Percentiles rank a stretch among this genome's conserved stretches.
These are phyloP conservation scores for Macrosoma leucophasiata DNA, from an alignment of 2,888 invertebrate genomes.

Conservation along the genomic window DNA sequence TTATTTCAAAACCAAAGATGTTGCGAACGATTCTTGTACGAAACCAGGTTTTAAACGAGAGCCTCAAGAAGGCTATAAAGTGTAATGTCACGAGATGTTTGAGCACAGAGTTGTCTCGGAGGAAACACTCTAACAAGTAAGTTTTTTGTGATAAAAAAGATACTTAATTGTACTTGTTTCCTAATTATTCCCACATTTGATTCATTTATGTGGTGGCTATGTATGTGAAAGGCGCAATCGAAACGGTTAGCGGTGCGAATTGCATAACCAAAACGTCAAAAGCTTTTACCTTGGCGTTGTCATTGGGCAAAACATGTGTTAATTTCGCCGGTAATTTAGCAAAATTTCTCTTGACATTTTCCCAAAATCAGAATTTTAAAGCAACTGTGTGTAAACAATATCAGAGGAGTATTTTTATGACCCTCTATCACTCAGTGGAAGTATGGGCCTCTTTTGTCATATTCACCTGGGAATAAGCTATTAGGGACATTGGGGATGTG, in stretches of 20 bases:
- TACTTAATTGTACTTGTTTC: neutral
- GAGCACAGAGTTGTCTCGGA: conserved; percentile 77
- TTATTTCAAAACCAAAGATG: conserved; percentile 68
- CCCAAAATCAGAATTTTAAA: conserved; percentile 3
- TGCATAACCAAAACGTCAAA: conserved; percentile 72
- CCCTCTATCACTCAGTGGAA: too few species aligned
- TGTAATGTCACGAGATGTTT: conserved; percentile 76
- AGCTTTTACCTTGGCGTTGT: conserved; percentile 43
- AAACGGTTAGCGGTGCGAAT: conserved; percentile 37
- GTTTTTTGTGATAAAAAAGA: conserved; percentile 35
- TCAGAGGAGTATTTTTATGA: too few species aligned
- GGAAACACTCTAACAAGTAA: conserved; percentile 77
- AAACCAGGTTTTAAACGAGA: conserved; percentile 79
- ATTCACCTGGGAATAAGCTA: too few species aligned
- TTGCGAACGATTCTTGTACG: conserved; percentile 83
- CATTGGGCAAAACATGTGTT: conserved; percentile 26
- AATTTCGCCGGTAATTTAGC: conserved; percentile 4
- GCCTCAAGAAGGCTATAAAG: conserved; percentile 76
- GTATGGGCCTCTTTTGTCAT: too few species aligned
- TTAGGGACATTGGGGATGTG: too few species aligned
- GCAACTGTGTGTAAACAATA: too few species aligned
- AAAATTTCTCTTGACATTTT: too few species aligned
- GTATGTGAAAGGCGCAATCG: conserved; percentile 3
- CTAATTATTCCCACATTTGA: conserved; percentile 6
- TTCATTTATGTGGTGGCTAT: too few species aligned